phyloP scores from a whole-genome alignment of 2,113 vertebrate genomes.

The Elaphurus davidianus region DNA sequence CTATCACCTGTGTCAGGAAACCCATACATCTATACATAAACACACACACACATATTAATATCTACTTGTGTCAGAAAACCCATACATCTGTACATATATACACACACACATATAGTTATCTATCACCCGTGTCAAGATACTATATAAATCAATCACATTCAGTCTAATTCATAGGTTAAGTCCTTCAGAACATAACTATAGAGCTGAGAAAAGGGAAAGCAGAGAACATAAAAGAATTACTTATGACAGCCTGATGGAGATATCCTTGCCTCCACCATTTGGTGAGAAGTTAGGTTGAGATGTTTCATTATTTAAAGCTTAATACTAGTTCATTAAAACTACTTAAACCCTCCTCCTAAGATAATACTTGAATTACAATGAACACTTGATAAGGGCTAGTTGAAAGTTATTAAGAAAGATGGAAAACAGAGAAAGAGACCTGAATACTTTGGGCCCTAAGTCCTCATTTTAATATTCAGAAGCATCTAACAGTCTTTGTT shows the following conservation, averaged over 20 bases:
- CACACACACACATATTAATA: too few species aligned
- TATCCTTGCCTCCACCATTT: neutral
- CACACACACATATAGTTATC: neutral
- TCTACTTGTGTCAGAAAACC: too few species aligned
- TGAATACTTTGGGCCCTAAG: neutral
- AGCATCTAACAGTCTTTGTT: neutral
- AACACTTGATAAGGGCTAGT: neutral
- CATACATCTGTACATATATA: neutral
- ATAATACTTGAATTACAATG: neutral
- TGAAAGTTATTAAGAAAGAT: neutral
- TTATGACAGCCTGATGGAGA: neutral
- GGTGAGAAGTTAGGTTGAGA: neutral
- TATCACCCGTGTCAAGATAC: neutral
- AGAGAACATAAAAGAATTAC: neutral
- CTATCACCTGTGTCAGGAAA: too few species aligned
- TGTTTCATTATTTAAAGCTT: neutral
- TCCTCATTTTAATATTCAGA: neutral
- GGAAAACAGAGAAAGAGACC: neutral
- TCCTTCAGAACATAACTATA: neutral
- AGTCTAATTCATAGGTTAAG: neutral
- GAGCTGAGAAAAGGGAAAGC: neutral
- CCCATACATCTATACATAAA: too few species aligned
- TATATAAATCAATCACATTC: neutral
- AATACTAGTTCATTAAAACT: neutral
- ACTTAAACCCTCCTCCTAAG: neutral